Base-by-base conservation (phyloP, 2,113 vertebrate species). In the Anhinga rufa region DNA sequence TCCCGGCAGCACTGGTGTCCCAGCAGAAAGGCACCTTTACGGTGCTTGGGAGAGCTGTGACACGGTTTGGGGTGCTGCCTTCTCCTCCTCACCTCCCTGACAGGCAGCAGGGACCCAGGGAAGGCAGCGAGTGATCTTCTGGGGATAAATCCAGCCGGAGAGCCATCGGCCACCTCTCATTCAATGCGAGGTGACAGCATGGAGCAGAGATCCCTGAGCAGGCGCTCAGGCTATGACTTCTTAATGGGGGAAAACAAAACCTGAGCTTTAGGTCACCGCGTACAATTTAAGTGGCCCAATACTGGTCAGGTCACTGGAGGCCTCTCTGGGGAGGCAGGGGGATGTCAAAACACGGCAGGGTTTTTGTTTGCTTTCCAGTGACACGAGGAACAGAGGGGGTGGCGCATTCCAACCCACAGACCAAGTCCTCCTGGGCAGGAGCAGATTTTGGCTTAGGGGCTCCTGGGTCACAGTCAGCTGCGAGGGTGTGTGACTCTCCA, bases 361-460 rank as follows among this genome's bases (percentile, higher is more conserved):
- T 4, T 19, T 84, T 69, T 18, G n/a, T 32, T 92, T 14, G 20
- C 52, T 90, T 58, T 76, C 83, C 87, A 46, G 49, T 1, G 4
- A 74, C 44, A 24, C 36, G 8, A 28, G 52, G 29, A 72, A 48
- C 82, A 26, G 86, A 19, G 36, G 1, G n/a, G 38, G 20, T 16
- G 14, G 31, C 0, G 0, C 7, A 7, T 38, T 42, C 62, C 65
- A 34, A 1, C 18, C n/a, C 38, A 2, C 0, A 3, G 60, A 77
- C 34, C 2, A 1, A 10, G 14, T 21, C 24, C 71, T 48, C 46
- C 49, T 3, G 21, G 5, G 38, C 24, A 17, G 58, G 40, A 55
- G 49, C 14, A 34, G 29, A 11, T 68, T 64, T 61, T 6, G 14
- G 54, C 16, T 7, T 11, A 21, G 64, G 74, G 70, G 38, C 49